Conservation (phyloP, 1,140 invertebrate species). For the Globodera rostochiensis region DNA sequence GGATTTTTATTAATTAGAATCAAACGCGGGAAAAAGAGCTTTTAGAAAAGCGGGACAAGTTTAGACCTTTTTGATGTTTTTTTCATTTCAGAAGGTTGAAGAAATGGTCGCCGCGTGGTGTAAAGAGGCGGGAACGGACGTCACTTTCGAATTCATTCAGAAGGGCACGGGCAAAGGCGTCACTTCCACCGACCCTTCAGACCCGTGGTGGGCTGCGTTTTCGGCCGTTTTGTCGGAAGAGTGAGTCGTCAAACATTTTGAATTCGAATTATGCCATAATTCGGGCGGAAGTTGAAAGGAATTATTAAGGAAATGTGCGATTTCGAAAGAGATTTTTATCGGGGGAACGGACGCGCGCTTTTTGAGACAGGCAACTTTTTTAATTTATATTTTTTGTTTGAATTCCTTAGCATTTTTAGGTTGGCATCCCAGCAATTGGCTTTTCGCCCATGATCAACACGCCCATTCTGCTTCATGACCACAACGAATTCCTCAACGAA, state of each 20-base stretch:
- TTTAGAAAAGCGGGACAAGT: neutral
- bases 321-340: slow-evolving; percentile 72
- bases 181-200: slow-evolving; percentile 74
- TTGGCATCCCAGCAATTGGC: slow-evolving; percentile 76
- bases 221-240: slow-evolving; percentile 70
- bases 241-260: slow-evolving; percentile 62
- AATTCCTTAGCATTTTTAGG: slow-evolving; percentile 52
- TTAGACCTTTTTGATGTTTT: neutral
- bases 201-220: slow-evolving; percentile 83
- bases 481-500: slow-evolving; percentile 78
- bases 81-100: slow-evolving; percentile 71
- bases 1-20: too few species aligned
- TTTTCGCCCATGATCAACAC: slow-evolving; percentile 81
- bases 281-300: too few species aligned
- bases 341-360: slow-evolving; percentile 52
- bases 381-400: neutral
- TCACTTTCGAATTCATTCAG: slow-evolving; percentile 74
- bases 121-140: slow-evolving; percentile 78
- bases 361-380: slow-evolving; percentile 37
- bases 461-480: slow-evolving; percentile 76
- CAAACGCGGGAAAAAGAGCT: neutral
- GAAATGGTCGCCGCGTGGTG: slow-evolving; percentile 78
- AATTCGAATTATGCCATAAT: neutral
- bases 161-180: slow-evolving; percentile 67
- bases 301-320: slow-evolving; percentile 70